phyloP scores from a whole-genome alignment of 2,113 vertebrate species.

The Xenopus laevis region DNA sequence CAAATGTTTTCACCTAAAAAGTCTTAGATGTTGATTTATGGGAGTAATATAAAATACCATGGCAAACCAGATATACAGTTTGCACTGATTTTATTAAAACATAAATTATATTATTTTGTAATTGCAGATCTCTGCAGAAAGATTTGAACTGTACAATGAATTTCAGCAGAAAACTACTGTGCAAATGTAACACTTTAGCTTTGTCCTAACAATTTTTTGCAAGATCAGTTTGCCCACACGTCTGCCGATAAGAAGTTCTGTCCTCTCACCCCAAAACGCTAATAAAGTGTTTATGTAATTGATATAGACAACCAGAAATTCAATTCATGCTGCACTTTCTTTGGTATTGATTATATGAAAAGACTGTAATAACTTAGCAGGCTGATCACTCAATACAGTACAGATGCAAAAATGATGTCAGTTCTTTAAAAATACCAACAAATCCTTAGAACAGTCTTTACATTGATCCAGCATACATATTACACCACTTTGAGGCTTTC shows the following conservation, averaged over 20 bases:
- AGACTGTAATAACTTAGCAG: not conserved
- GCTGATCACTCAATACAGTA: not conserved
- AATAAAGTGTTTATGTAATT: not conserved
- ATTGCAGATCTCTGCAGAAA: too few species aligned
- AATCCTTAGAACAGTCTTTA: not conserved
- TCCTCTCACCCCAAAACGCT: not conserved
- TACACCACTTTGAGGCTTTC: not conserved
- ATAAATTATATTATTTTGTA: too few species aligned
- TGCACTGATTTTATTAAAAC: too few species aligned
- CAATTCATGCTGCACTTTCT: not conserved
- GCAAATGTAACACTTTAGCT: too few species aligned
- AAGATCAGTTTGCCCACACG: too few species aligned
- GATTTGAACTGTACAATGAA: too few species aligned
- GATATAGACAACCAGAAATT: not conserved
- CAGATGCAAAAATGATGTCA: not conserved
- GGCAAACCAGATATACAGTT: too few species aligned
- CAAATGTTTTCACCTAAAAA: too few species aligned
- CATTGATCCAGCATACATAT: slow-evolving; percentile 2
- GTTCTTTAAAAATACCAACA: slow-evolving; percentile 5
- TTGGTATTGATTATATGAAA: not conserved
- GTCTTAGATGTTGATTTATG: too few species aligned
- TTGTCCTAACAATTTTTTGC: too few species aligned
- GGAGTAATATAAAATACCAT: too few species aligned
- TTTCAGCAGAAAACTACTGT: too few species aligned
- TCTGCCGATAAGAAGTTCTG: not conserved